phyloP scores from a whole-genome alignment of 2,113 vertebrate genomes.

The Osmerus eperlanus region DNA sequence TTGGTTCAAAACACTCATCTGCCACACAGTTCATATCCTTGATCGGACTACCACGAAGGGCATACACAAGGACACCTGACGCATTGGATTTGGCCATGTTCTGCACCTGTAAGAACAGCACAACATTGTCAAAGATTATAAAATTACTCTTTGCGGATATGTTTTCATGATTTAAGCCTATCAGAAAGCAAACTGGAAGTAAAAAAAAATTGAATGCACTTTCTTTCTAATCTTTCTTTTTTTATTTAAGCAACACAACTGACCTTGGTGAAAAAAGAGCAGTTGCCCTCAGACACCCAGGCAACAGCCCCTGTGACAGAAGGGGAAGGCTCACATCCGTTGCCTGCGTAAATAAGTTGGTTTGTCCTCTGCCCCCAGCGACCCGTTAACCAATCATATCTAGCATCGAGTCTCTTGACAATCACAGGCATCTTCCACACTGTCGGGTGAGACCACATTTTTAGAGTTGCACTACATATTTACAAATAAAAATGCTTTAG shows the following conservation, averaged over 20 bases:
- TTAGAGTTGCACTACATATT: no score
- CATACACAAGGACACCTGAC: constrained; percentile 69
- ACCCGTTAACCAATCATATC: constrained; percentile 71
- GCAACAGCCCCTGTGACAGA: constrained; percentile 61
- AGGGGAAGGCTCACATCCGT: constrained; percentile 60
- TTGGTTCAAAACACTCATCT: constrained; percentile 56
- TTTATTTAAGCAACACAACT: not conserved
- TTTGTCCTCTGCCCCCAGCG: constrained; percentile 52
- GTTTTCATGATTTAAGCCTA: not conserved
- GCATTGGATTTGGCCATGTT: constrained; percentile 71
- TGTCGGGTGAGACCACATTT: constrained; percentile 19
- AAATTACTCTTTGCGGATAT: not conserved
- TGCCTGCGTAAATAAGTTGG: constrained; percentile 58
- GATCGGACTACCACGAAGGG: constrained; percentile 60
- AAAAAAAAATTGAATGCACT: no score
- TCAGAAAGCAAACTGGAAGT: no score
- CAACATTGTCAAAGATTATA: not conserved
- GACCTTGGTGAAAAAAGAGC: constrained; percentile 77
- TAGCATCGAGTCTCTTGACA: constrained; percentile 69
- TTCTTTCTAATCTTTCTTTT: no score
- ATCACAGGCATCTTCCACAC: constrained; percentile 66
- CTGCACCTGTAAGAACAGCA: constrained; percentile 54
- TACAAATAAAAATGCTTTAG: not conserved
- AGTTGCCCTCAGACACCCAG: constrained; percentile 73
- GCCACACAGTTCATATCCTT: constrained; percentile 75